phyloP scores from a whole-genome alignment of 1,140 invertebrate species.

The Hylaeus volcanicus region DNA sequence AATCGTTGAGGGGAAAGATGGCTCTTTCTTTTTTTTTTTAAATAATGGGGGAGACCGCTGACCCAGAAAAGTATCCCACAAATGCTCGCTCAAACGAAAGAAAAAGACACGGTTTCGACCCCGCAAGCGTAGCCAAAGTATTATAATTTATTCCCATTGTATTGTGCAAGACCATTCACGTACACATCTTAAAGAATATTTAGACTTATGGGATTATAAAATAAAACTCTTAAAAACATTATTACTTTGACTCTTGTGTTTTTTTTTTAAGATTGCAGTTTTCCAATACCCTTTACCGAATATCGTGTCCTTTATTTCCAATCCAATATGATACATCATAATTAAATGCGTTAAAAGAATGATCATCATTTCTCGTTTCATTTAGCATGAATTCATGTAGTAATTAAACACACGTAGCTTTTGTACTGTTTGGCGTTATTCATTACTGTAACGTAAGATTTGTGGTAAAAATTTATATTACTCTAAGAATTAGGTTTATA shows the following conservation, averaged over 20 bases:
- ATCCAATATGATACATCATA: constrained; percentile 16
- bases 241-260: constrained; percentile 60
- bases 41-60: constrained; percentile 61
- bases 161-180: constrained; percentile 79
- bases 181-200: constrained; percentile 79
- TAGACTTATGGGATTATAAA: constrained; percentile 81
- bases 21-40: constrained; percentile 53
- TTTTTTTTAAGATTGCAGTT: constrained; percentile 50
- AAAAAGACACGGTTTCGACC: constrained; percentile 72
- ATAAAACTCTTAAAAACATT: constrained; percentile 79
- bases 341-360: constrained; percentile 48
- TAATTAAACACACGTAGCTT: constrained; percentile 54
- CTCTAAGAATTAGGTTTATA: constrained; percentile 76
- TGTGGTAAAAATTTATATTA: constrained; percentile 71
- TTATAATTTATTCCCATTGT: constrained; percentile 82
- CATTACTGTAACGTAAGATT: constrained; percentile 68
- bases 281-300: constrained; percentile 41
- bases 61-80: constrained; percentile 53
- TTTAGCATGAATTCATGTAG: constrained; percentile 52
- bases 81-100: constrained; percentile 66
- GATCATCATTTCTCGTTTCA: constrained; percentile 48
- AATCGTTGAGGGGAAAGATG: constrained; percentile 62
- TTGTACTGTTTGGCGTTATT: constrained; percentile 64
- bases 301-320: constrained; percentile 43
- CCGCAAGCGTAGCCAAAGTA: constrained; percentile 79